Percentiles rank a stretch among this genome's conserved stretches.
These are phyloP conservation scores for Cromileptes altivelis DNA, from an alignment of 2,113 vertebrate genomes.

Conservation along the genomic window DNA sequence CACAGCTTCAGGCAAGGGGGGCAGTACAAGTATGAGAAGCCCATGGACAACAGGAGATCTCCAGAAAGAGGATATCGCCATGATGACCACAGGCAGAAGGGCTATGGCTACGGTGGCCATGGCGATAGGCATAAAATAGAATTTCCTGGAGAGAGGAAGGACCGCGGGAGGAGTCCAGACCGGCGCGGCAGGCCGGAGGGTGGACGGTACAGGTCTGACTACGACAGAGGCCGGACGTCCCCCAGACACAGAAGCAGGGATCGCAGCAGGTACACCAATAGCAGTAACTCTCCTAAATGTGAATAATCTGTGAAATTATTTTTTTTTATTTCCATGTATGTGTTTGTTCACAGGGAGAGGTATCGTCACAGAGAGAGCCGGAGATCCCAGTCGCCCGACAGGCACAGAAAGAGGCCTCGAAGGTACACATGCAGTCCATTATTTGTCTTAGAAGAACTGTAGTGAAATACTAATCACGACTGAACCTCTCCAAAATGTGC, in stretches of 20 bases:
- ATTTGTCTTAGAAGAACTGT: background rate
- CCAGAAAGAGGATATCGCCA: slow-evolving; percentile 90
- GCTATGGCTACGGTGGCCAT: slow-evolving; percentile 84
- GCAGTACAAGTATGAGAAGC: slow-evolving; percentile 89
- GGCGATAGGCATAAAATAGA: slow-evolving; percentile 87
- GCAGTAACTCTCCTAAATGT: rapidly evolving
- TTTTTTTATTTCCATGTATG: background rate
- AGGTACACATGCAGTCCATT: slow-evolving; percentile 79
- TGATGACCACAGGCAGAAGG: slow-evolving; percentile 89
- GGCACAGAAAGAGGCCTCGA: slow-evolving; percentile 91
- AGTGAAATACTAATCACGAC: background rate
- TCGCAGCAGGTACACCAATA: slow-evolving; percentile 87
- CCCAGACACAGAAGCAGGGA: slow-evolving; percentile 92
- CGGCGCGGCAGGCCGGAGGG: slow-evolving; percentile 83
- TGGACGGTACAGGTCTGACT: slow-evolving; percentile 88
- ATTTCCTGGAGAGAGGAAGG: slow-evolving; percentile 86
- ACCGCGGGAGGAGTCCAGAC: slow-evolving; percentile 91
- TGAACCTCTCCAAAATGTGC: background rate
- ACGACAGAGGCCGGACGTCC: slow-evolving; percentile 87
- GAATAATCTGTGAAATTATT: no score
- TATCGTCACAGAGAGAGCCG: slow-evolving; percentile 92
- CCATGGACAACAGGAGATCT: slow-evolving; percentile 85
- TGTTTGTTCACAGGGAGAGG: slow-evolving; percentile 84
- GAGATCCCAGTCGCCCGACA: slow-evolving; percentile 90
- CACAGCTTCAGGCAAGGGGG: slow-evolving; percentile 84